Percentiles rank a stretch among this genome's conserved stretches.
Evolutionary conservation across 2,113 vertebrate genomes (phyloP).

Genomic region (Boulengeromyrus knoepffleri): DNA sequence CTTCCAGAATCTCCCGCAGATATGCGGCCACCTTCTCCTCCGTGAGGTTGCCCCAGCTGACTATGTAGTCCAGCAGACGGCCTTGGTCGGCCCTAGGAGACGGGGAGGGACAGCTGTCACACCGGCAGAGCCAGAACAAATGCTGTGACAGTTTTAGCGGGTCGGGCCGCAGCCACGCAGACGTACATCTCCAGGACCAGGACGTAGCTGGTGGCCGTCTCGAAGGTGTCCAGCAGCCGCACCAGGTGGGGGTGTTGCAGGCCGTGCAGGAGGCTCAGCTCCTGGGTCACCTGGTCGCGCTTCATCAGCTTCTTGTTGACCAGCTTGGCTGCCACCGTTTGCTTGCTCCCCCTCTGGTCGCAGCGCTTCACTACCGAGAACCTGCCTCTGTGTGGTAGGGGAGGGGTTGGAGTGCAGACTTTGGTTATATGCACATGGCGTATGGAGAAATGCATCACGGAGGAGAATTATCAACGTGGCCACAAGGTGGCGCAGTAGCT

Average conservation of each 20-base stretch:
- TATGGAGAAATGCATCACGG: not conserved
- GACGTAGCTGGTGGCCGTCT: constrained; percentile 83
- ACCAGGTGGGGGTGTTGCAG: constrained; percentile 88
- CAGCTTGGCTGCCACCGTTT: constrained; percentile 83
- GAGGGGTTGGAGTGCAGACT: not conserved
- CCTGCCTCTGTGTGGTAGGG: constrained; percentile 69
- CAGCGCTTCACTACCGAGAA: constrained; percentile 94
- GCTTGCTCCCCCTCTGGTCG: constrained; percentile 83
- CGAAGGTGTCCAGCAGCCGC: constrained; percentile 81
- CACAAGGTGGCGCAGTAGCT: not conserved
- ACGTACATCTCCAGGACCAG: constrained; percentile 88
- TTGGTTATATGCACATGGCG: not conserved
- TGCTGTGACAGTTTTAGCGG: not conserved
- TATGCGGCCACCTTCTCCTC: constrained; percentile 89
- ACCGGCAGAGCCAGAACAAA: not conserved
- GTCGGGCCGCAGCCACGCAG: not conserved
- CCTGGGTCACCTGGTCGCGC: constrained; percentile 87
- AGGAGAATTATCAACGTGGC: not conserved
- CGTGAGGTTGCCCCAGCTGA: constrained; percentile 92
- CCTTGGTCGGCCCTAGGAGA: constrained; percentile 88
- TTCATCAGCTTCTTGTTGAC: constrained; percentile 97
- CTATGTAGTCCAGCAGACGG: constrained; percentile 89
- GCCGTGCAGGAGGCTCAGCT: constrained; percentile 83
- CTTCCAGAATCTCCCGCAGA: constrained; percentile 88
- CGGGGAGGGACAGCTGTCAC: not conserved